phyloP scores from a whole-genome alignment of 2,888 invertebrate genomes.

The Drosophila pseudotakahashii region DNA sequence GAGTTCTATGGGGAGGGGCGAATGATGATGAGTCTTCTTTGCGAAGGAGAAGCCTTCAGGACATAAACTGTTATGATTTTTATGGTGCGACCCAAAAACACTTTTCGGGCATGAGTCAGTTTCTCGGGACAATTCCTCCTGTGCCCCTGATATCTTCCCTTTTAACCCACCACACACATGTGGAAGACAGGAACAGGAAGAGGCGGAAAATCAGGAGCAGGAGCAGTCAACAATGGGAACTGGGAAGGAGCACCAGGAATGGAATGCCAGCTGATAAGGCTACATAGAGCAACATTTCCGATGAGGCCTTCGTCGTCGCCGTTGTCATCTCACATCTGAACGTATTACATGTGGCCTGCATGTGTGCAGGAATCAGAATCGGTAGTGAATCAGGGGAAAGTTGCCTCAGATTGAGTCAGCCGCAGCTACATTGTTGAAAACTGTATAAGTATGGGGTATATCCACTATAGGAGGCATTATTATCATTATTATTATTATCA shows the following conservation, averaged over 20 bases:
- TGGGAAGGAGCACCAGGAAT: slow-evolving; percentile 57
- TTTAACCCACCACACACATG: not conserved
- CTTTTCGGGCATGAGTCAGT: slow-evolving; percentile 63
- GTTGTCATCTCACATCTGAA: slow-evolving; percentile 32
- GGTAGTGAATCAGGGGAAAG: slow-evolving; percentile 26
- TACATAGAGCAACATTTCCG: slow-evolving; percentile 60
- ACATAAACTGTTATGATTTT: slow-evolving; percentile 75
- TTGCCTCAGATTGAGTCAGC: slow-evolving; percentile 24
- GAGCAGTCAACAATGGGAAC: slow-evolving; percentile 57
- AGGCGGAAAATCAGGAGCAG: slow-evolving; percentile 6
- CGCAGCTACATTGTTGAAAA: not conserved
- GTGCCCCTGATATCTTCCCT: slow-evolving; percentile 2
- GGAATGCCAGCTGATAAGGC: slow-evolving; percentile 66
- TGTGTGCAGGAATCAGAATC: slow-evolving; percentile 23
- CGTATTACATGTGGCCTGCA: slow-evolving; percentile 16
- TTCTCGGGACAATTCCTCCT: slow-evolving; percentile 7
- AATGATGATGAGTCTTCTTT: slow-evolving; percentile 21
- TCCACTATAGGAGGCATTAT: not conserved
- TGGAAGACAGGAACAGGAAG: slow-evolving; percentile 24
- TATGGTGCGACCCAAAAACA: slow-evolving; percentile 68
- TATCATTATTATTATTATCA: too few species aligned
- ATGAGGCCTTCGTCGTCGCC: slow-evolving; percentile 36
- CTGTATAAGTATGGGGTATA: slow-evolving; percentile 1
- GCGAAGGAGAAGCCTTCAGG: slow-evolving; percentile 7
- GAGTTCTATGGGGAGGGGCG: not conserved